phyloP scores from a whole-genome alignment of 1,140 invertebrate genomes.

The Himalopsyche phryganea region DNA sequence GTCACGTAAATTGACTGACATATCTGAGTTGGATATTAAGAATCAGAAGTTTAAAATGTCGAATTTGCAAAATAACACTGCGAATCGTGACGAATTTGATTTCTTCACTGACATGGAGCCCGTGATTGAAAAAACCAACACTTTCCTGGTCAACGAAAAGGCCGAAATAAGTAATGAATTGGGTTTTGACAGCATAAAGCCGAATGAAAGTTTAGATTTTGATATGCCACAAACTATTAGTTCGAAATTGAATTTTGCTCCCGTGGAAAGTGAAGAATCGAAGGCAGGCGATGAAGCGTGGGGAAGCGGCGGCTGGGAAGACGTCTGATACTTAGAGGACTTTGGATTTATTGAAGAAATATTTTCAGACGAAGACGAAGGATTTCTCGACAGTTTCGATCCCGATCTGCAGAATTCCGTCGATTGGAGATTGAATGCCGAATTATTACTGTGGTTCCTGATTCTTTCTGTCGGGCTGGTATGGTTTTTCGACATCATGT shows the following conservation, averaged over 20 bases:
- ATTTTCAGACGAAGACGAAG: background rate
- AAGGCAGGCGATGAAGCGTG: conserved; percentile 40
- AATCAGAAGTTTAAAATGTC: conserved; percentile 54
- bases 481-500: conserved; percentile 30
- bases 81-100: conserved; percentile 61
- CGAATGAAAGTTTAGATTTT: background rate
- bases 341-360: background rate
- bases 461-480: conserved; percentile 22
- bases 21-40: conserved; percentile 72
- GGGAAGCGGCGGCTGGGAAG: conserved; percentile 41
- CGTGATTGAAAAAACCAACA: conserved; percentile 62
- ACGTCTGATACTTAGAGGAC: conserved; percentile 28
- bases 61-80: conserved; percentile 36
- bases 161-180: background rate
- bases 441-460: conserved; percentile 23
- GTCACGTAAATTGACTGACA: conserved; percentile 55
- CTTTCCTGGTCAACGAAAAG: conserved; percentile 24
- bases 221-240: conserved; percentile 27
- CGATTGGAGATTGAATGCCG: conserved; percentile 13
- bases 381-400: background rate
- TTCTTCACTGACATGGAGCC: conserved; percentile 84
- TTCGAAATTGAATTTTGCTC: conserved; percentile 49
- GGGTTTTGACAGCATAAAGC: background rate
- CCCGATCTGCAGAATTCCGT: background rate
- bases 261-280: conserved; percentile 40